These are phyloP conservation scores for human (Homo sapiens) DNA, from an alignment of 2,113 vertebrate genomes.

Conservation along the genomic window DNA sequence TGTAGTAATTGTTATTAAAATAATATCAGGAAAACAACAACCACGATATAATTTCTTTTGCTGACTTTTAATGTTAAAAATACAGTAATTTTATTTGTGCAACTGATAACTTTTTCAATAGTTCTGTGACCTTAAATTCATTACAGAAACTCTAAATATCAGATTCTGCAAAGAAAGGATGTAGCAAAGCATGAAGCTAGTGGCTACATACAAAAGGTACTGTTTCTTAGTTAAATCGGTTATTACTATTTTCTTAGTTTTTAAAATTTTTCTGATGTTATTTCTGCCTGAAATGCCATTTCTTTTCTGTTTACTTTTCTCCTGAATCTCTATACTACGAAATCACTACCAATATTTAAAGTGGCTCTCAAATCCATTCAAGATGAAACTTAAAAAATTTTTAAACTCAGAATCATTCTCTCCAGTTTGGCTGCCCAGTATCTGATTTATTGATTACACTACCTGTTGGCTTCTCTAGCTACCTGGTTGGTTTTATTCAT, in stretches of 20 bases:
- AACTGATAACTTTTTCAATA: not conserved
- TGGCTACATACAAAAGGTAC: rapidly evolving
- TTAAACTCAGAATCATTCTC: not conserved
- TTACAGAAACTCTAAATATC: not conserved
- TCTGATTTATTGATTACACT: too few species aligned
- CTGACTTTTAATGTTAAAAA: not conserved
- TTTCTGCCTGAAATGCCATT: not conserved
- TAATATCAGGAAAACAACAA: not conserved
- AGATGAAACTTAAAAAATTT: not conserved
- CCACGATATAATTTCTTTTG: not conserved
- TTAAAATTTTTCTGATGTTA: not conserved
- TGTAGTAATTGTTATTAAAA: not conserved
- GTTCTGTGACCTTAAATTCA: too few species aligned
- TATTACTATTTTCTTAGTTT: not conserved
- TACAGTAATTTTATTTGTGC: not conserved
- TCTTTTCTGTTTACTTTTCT: not conserved
- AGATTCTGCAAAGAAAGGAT: not conserved
- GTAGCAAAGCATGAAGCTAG: rapidly evolving
- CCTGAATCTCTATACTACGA: not conserved
- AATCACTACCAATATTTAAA: not conserved
- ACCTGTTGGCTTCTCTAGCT: too few species aligned
- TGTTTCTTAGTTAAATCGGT: rapidly evolving
- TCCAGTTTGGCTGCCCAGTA: not conserved
- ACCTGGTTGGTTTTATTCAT: not conserved
- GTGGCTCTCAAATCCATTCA: not conserved